Conservation (phyloP, 2,113 vertebrate genomes). For the Blennius ocellaris region DNA sequence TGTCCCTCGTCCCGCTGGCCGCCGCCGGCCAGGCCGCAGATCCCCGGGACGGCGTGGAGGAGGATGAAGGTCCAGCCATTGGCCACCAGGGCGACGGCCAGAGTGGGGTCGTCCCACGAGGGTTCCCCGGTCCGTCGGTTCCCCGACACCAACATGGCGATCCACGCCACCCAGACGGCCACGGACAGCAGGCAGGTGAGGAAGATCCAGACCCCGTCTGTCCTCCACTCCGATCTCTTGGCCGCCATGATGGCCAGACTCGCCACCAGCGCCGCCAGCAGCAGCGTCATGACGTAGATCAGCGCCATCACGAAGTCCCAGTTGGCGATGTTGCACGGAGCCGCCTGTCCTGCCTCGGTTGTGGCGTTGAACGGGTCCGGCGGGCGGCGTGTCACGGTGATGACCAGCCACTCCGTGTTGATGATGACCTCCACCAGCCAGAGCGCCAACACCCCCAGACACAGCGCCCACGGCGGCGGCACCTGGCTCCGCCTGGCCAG, state of each 20-base stretch:
- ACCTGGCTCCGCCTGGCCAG: conserved; percentile 79
- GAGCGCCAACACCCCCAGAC: conserved; percentile 83
- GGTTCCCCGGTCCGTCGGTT: conserved; percentile 72
- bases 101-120: conserved; percentile 90
- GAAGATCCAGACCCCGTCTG: conserved; percentile 84
- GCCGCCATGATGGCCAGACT: conserved; percentile 83
- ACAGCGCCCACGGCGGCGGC: conserved; percentile 84
- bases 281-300: conserved; percentile 92
- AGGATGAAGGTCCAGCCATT: conserved; percentile 90
- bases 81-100: conserved; percentile 91
- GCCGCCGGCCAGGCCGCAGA: conserved; percentile 82
- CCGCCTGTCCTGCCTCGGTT: rapidly evolving
- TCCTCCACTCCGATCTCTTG: conserved; percentile 85
- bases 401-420: conserved; percentile 94
- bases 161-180: conserved; percentile 93
- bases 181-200: conserved; percentile 81
- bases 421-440: conserved; percentile 92
- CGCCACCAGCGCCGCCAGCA: conserved; percentile 77
- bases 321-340: conserved; percentile 86
- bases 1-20: conserved; percentile 74
- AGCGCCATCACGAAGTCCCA: conserved; percentile 94
- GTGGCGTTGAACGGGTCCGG: conserved; percentile 19
- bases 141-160: conserved; percentile 91
- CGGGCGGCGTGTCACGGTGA: conserved; percentile 85
- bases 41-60: conserved; percentile 88